A percentile compares a stretch with the other conserved stretches of the same genome.
These are phyloP conservation scores for Nothobranchius furzeri DNA, from an alignment of 2,113 vertebrate species.

Conservation along the genomic window DNA sequence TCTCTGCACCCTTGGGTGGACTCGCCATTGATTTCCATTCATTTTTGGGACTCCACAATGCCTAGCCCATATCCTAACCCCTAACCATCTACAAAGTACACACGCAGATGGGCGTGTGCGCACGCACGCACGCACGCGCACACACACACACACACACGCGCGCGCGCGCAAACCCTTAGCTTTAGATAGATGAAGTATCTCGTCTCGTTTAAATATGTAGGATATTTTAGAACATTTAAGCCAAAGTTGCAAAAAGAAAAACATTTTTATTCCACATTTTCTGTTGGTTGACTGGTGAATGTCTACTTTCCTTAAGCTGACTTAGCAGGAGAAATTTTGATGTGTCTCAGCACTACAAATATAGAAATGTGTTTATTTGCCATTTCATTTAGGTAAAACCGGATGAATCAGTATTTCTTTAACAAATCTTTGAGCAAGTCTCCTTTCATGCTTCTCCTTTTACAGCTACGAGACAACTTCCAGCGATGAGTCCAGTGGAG, in stretches of 20 bases:
- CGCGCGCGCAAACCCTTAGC: not conserved
- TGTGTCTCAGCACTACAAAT: constrained; percentile 9
- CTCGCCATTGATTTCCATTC: no score
- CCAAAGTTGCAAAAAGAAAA: constrained; percentile 30
- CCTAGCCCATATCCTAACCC: no score
- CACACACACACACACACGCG: not conserved
- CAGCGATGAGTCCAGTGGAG: constrained; percentile 92
- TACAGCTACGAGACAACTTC: constrained; percentile 94
- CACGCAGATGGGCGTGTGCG: no score
- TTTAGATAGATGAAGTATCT: constrained; percentile 25
- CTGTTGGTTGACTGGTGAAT: constrained; percentile 22
- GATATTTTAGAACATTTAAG: constrained; percentile 33
- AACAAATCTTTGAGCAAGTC: not conserved
- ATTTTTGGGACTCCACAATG: no score
- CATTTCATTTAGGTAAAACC: not conserved
- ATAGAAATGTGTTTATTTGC: not conserved
- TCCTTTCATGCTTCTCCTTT: constrained; percentile 2
- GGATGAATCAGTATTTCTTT: no score
- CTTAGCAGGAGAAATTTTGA: constrained; percentile 23
- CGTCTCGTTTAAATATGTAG: constrained; percentile 14
- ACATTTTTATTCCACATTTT: constrained; percentile 28
- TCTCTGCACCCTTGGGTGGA: no score
- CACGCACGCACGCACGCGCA: no score
- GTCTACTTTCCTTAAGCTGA: constrained; percentile 25
- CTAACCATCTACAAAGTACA: no score